phyloP scores from a whole-genome alignment of 2,797 vertebrate species.

The Sardinella longiceps region DNA sequence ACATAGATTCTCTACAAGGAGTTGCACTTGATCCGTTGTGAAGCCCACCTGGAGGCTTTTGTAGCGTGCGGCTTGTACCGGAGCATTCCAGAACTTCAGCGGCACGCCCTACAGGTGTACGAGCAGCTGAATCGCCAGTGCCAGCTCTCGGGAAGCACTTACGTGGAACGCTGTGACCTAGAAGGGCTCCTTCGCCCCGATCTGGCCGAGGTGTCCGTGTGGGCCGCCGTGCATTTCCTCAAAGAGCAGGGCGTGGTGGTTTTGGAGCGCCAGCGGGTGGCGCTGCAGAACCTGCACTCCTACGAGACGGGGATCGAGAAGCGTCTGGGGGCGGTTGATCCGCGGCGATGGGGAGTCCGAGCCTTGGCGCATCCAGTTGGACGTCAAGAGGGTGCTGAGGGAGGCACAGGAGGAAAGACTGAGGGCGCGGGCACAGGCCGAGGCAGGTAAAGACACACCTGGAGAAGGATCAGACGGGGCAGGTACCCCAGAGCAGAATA shows the following conservation, averaged over 20 bases:
- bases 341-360: conserved; percentile 54
- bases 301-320: conserved; percentile 75
- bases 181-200: conserved; percentile 45
- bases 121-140: conserved; percentile 71
- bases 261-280: conserved; percentile 64
- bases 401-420: background rate
- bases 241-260: conserved; percentile 68
- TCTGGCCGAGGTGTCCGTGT: conserved; percentile 59
- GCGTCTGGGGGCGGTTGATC: conserved; percentile 50
- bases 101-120: conserved; percentile 75
- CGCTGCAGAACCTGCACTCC: conserved; percentile 67
- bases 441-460: background rate
- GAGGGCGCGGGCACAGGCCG: background rate
- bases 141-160: conserved; percentile 77
- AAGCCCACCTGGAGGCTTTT: conserved; percentile 72
- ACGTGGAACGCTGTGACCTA: conserved; percentile 62
- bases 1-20: conserved; percentile 73
- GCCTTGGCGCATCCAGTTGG: conserved; percentile 65
- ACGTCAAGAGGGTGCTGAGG: conserved; percentile 67
- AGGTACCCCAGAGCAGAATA: background rate
- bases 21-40: conserved; percentile 70
- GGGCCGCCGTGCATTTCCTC: conserved; percentile 76
- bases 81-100: conserved; percentile 70
- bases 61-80: conserved; percentile 66
- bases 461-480: background rate